Conservation (phyloP, 2,888 invertebrate species). For the Ferdinandea cuprea region DNA sequence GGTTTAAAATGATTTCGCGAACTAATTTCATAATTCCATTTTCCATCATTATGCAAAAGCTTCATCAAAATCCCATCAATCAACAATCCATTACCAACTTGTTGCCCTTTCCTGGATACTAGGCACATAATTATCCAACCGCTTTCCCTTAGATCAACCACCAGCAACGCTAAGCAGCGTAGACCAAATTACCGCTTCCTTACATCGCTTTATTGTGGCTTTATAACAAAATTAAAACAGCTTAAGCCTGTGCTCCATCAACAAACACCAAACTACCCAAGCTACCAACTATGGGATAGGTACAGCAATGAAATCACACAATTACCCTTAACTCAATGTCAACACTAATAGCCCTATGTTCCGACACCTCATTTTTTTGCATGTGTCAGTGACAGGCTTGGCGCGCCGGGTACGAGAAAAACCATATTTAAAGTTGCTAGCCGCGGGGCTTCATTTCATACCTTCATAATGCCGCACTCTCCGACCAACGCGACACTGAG, state of each 20-base stretch:
- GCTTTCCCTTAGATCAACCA: background rate
- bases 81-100: background rate
- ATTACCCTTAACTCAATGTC: conserved; percentile 71
- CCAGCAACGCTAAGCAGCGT: no score
- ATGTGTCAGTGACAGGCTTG: conserved; percentile 31
- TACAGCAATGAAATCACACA: conserved; percentile 51
- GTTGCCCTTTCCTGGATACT: conserved; percentile 14
- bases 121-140: conserved; percentile 29
- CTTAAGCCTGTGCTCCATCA: conserved; percentile 19
- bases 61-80: background rate
- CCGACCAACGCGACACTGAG: conserved; percentile 10
- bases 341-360: conserved; percentile 62
- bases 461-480: background rate
- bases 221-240: conserved; percentile 26
- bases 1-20: no score
- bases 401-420: conserved; percentile 24
- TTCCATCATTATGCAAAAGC: no score
- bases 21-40: no score
- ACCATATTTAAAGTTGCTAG: conserved; percentile 48
- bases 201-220: conserved; percentile 26
- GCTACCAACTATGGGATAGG: conserved; percentile 1
- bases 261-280: background rate
- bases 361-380: conserved; percentile 69
- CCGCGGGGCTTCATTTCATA: conserved; percentile 32
- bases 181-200: conserved; percentile 2